Base-by-base conservation (phyloP, 2,113 vertebrate species). In the Rhegmatorhina hoffmannsi region DNA sequence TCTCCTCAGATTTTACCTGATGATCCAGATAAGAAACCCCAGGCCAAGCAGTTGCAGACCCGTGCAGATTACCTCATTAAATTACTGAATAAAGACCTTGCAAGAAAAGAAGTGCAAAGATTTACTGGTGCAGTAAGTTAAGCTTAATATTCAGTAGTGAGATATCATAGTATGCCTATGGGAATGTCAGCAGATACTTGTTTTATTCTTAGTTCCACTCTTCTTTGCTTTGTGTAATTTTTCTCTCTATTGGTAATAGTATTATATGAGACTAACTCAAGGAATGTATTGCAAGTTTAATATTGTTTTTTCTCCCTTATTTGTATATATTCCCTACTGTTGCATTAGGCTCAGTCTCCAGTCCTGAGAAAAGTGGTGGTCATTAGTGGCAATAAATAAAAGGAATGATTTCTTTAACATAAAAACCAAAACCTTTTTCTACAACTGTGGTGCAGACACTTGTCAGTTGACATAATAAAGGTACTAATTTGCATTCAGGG, bases 41-140 rank as follows among this genome's bases (percentile, higher is more conserved):
- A 99, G 97, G 99, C 99, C 26, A 99, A 99, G 94, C 99, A 99
- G 95, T 98, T 99, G 60, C 99, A 99, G 97, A 99, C 99, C 33
- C 98, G 99, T 97, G 99, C 99, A 70, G 99, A 99, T 98, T 99
- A 99, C 99, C 99, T 99, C 99, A 99, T 99, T 98, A 99, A 99
- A 98, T 98, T 99, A 96, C 98, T 99, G 74, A 99, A 98, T 98
- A 99, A 98, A 97, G 99, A 99, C 93, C 98, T 99, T 95, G 98
- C 99, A 96, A 99, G 98, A 92, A 99, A 98, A 92, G 99, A 99
- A 98, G 98, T 98, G 38, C 98, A 99, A 97, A 98, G 99, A 94
- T 98, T 99, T 95, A 97, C 98, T 67, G 98, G 98, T 80, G 97
- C 94, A 52, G 99, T 99, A 97, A 98, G 99, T 98, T 70, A 55